phyloP scores from a whole-genome alignment of 2,113 vertebrate species.

The Origma solitaria region DNA sequence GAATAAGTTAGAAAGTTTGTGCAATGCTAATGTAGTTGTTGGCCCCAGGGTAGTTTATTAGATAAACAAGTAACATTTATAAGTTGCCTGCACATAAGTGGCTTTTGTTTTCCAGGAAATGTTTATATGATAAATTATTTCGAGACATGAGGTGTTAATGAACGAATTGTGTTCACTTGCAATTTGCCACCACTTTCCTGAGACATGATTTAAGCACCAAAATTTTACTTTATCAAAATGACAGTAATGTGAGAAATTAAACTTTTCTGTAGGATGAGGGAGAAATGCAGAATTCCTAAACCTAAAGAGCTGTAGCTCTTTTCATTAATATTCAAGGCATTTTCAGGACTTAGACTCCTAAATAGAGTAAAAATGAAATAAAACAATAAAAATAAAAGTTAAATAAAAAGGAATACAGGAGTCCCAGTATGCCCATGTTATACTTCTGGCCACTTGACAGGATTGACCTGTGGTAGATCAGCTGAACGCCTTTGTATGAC shows the following conservation, averaged over 20 bases:
- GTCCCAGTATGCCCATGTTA: background rate
- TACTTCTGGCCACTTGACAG: background rate
- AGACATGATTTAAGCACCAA: slow-evolving; percentile 53
- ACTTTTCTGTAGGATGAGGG: slow-evolving; percentile 20
- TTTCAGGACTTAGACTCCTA: background rate
- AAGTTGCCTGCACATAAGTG: slow-evolving; percentile 63
- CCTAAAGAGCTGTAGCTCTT: background rate
- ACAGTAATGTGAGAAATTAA: slow-evolving; percentile 57
- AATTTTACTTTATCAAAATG: slow-evolving; percentile 49
- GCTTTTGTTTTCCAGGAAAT: slow-evolving; percentile 69
- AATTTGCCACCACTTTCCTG: slow-evolving; percentile 55
- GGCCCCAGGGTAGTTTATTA: slow-evolving; percentile 76
- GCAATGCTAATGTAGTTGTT: slow-evolving; percentile 70
- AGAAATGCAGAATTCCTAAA: slow-evolving; percentile 36
- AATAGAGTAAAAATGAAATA: background rate
- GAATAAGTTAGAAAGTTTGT: slow-evolving; percentile 82
- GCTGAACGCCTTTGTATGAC: background rate
- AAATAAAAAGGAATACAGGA: background rate
- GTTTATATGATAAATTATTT: slow-evolving; percentile 69
- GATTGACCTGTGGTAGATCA: background rate
- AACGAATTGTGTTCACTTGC: slow-evolving; percentile 64
- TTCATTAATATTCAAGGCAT: slow-evolving; percentile 23
- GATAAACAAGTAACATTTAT: slow-evolving; percentile 77
- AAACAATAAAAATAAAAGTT: too few species aligned
- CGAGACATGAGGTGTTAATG: slow-evolving; percentile 53